phyloP scores from a whole-genome alignment of 2,888 invertebrate species.

The Proisotoma minuta region DNA sequence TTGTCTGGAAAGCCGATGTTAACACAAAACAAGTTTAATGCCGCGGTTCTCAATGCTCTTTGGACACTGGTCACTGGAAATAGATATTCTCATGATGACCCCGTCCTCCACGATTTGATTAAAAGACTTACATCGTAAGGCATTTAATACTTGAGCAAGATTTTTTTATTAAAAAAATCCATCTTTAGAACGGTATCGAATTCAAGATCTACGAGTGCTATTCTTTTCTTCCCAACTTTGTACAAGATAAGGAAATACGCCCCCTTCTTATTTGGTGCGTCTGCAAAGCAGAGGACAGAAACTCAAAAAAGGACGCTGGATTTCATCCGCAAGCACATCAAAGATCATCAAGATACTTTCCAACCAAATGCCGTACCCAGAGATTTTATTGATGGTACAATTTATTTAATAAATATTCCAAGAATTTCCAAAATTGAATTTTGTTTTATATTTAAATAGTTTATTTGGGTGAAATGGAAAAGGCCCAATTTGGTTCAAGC shows the following conservation, averaged over 20 bases:
- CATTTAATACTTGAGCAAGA: no score
- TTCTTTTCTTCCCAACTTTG: slow-evolving; percentile 34
- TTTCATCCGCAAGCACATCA: slow-evolving; percentile 33
- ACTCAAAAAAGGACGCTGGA: slow-evolving; percentile 19
- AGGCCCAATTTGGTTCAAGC: slow-evolving; percentile 11
- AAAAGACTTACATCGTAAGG: slow-evolving; percentile 34
- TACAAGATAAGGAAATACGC: slow-evolving; percentile 13
- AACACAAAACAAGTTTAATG: slow-evolving; percentile 32
- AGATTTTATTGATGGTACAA: slow-evolving; percentile 46
- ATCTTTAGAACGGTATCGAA: slow-evolving; percentile 17
- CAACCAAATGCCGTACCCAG: slow-evolving; percentile 28
- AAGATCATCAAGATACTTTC: slow-evolving; percentile 34
- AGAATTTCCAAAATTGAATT: no score
- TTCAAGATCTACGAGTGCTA: slow-evolving; percentile 18
- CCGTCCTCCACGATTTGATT: slow-evolving; percentile 30
- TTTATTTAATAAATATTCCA: no score
- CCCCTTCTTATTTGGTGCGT: slow-evolving; percentile 19
- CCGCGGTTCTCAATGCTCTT: slow-evolving; percentile 36
- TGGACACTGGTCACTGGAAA: slow-evolving; percentile 35
- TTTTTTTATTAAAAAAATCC: not conserved
- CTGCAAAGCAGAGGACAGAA: slow-evolving; percentile 23
- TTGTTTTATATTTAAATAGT: no score
- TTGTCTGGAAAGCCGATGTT: slow-evolving; percentile 24
- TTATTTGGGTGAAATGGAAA: slow-evolving; percentile 36
- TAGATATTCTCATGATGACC: slow-evolving; percentile 39